Base-by-base conservation (phyloP, 2,888 invertebrate genomes). In the Nipponacmea schrenckii region DNA sequence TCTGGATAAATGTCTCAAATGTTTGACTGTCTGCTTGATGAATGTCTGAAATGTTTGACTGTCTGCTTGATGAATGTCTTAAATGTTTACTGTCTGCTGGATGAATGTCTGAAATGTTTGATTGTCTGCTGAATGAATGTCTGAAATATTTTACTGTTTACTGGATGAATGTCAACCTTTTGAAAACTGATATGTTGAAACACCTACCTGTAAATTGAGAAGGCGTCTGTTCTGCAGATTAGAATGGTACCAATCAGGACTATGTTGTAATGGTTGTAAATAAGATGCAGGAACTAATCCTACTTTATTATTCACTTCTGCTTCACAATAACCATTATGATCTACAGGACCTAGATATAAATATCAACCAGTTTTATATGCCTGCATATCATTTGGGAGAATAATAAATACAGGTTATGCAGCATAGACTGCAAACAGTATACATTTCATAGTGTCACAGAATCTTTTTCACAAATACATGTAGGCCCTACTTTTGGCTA, bases 251-350 rank as follows among this genome's bases (percentile, higher is more conserved):
- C 70, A 62, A 27, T 70, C 70, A 31, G 50, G 63, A 50, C 74
- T 74, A 31, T 71, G 70, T 10, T 73, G 76, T 5, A 79, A 67
- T 15, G 85, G 85, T 66, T 83, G 81, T 56, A 87, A 72, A 70
- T 86, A 85, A 67, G 78, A 80, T 48, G 83, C 82, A 20, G 87
- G 87, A 45, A 87, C 87, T 70, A 87, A 76, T 15, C 87, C 87
- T 15, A 80, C 75, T 63, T 75, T 73, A 31, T 86, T 86, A 44
- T 82, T 80, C 15, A 84, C 84, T 73, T 85, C 85, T 26, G 84
- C 86, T 73, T 85, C 84, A 76, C 81, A 83, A 73, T 86, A 87
- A 14, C 87, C 87, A 69, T 78, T 78, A n/a, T 80, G 77, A 72
- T 85, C 84, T 39, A 81, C 68, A 10, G 81, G 79, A 46, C 87